Evolutionary conservation across 35 echinoderm and acorn worm species (phyloP).

Genomic region (Antedon bifida): DNA sequence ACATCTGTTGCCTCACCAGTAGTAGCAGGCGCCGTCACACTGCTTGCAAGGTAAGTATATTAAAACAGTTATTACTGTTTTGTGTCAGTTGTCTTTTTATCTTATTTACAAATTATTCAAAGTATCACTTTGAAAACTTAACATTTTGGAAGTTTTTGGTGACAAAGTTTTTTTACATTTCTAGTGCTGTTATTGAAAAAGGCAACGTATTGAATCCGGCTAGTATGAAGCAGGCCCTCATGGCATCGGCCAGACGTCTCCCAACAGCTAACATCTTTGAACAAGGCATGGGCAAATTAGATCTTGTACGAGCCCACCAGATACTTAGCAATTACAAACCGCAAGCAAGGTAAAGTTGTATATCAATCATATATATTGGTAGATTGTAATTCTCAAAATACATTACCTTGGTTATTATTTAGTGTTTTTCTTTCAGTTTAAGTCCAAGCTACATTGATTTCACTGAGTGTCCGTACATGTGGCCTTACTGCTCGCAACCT

Average conservation of each 20-base stretch:
- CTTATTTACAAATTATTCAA: too few species aligned
- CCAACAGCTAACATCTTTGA: slow-evolving; percentile 91
- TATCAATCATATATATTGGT: neutral
- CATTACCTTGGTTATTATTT: neutral
- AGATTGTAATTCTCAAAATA: neutral
- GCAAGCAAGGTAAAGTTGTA: slow-evolving; percentile 72
- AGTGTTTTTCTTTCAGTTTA: slow-evolving; percentile 37
- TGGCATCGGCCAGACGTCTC: slow-evolving; percentile 83
- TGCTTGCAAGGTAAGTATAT: slow-evolving; percentile 62
- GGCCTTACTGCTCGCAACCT: slow-evolving; percentile 91
- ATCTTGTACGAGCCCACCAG: slow-evolving; percentile 88
- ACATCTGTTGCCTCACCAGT: slow-evolving; percentile 96
- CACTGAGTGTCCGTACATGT: slow-evolving; percentile 98
- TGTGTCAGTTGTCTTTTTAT: too few species aligned
- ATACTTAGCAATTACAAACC: slow-evolving; percentile 90
- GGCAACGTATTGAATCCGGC: slow-evolving; percentile 72
- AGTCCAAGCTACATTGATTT: slow-evolving; percentile 96
- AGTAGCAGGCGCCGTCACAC: slow-evolving; percentile 76
- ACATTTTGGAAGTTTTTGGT: too few species aligned
- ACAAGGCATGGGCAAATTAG: slow-evolving; percentile 90
- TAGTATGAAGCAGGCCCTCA: slow-evolving; percentile 96
- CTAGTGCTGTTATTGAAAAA: slow-evolving; percentile 55
- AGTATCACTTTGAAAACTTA: too few species aligned
- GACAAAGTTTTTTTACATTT: neutral
- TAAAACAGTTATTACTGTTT: too few species aligned